Conservation (phyloP, 2,797 vertebrate species). For the Gymnopithys bicolor region DNA sequence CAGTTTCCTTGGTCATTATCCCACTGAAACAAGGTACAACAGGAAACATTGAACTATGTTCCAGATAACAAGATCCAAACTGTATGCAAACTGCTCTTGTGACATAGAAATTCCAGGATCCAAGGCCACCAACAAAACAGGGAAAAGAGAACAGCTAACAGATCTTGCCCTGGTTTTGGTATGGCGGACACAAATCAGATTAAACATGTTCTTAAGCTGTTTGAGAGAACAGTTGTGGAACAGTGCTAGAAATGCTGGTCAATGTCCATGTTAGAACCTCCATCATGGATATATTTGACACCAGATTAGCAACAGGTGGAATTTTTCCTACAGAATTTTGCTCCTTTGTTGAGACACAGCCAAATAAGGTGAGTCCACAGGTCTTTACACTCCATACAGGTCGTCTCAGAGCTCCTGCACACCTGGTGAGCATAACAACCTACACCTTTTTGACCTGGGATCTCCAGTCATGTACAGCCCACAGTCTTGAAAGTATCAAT, state of each 20-base stretch:
- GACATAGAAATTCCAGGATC: background rate
- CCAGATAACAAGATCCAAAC: background rate
- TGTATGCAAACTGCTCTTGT: background rate
- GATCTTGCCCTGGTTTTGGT: background rate
- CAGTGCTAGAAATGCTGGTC: background rate
- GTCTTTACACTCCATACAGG: background rate
- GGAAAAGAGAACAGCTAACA: background rate
- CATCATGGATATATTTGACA: background rate
- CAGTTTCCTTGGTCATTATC: slow-evolving; percentile 68
- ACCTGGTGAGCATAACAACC: background rate
- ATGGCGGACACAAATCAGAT: background rate
- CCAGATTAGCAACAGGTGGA: background rate
- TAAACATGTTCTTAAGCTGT: background rate
- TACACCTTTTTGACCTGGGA: background rate
- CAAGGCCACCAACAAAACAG: background rate
- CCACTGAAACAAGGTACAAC: slow-evolving; percentile 44
- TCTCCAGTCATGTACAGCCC: background rate
- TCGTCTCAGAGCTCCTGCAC: background rate
- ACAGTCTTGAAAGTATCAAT: background rate
- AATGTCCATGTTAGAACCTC: background rate
- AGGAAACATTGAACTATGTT: background rate
- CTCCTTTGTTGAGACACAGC: background rate
- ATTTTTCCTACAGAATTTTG: background rate
- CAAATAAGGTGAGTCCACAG: background rate
- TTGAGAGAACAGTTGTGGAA: background rate